Evolutionary conservation across 2,113 vertebrate genomes (phyloP), one percentile per base, ranked within the genome.

Genomic region (Ctenodactylus gundi): DNA sequence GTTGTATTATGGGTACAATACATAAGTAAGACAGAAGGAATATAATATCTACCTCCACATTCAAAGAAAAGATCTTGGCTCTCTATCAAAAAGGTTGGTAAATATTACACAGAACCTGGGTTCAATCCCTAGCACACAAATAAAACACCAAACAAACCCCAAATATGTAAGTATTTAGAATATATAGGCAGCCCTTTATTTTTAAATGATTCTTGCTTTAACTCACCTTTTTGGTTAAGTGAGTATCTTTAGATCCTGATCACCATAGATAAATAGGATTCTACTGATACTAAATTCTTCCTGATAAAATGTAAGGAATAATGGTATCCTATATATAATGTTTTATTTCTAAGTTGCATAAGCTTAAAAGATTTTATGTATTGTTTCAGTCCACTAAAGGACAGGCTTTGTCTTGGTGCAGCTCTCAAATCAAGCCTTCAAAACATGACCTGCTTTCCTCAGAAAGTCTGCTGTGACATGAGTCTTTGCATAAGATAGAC

Each of bases 201-300:
- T 92, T 65, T 67, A 84, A 84, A 68, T 85, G 27, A 91, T 85
- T 84, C 57, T 90, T 72, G 34, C 51, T 81, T 91, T 81, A 75
- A 49, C 0, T 20, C 57, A 73, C 31, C 17, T 29, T 89, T 89
- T 49, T 75, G 44, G 53, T 49, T 82, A 85, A 68, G 60, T 76
- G 34, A 95, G 70, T 6, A 73, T 34, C 41, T 81, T 31, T 81
- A 58, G 65, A 78, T 68, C 21, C 51, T 85, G 51, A 88, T 62
- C 72, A 82, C 67, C 55, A 21, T 62, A 29, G 64, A 95, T 23
- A 72, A 77, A 93, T 85, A 31, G 23, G 39, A 85, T 58, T 81
- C 81, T 75, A 75, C 29, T 64, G 51, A 88, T 41, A 80, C 10
- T 60, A 88, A 67, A 34, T 76, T 85, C 4, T 70, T 65, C 72